These are phyloP conservation scores for Apis cerana DNA, from an alignment of 1,140 invertebrate genomes.

Conservation along the genomic window DNA sequence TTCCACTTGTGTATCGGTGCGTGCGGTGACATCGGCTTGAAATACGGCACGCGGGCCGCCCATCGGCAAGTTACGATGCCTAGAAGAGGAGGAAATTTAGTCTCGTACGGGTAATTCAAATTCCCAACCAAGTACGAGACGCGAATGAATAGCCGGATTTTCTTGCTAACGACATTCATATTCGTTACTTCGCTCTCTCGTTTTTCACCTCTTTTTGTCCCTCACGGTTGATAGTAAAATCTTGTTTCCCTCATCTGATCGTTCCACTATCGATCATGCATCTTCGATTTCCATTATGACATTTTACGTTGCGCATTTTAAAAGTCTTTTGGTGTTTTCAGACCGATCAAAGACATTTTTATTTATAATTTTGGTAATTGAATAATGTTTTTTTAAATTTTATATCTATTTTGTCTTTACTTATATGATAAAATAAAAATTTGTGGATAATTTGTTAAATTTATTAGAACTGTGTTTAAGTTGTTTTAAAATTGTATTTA, in stretches of 20 bases:
- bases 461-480: no score
- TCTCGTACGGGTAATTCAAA: slow-evolving; percentile 46
- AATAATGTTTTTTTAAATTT: not conserved
- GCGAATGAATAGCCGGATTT: slow-evolving; percentile 1
- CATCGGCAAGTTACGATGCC: slow-evolving; percentile 39
- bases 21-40: slow-evolving; percentile 59
- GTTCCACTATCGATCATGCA: not conserved
- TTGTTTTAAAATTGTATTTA: no score
- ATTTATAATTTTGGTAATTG: not conserved
- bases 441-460: not conserved
- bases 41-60: slow-evolving; percentile 54
- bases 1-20: slow-evolving; percentile 58
- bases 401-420: not conserved
- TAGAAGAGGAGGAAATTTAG: slow-evolving; percentile 40
- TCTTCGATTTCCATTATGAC: not conserved
- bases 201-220: not conserved
- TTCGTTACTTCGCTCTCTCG: not conserved
- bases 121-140: slow-evolving; percentile 17
- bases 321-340: not conserved
- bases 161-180: slow-evolving; percentile 14
- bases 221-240: not conserved
- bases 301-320: not conserved
- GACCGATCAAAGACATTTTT: not conserved
- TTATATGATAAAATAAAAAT: not conserved
- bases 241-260: not conserved